Percentiles rank a stretch among this genome's conserved stretches.
phyloP scores from a whole-genome alignment of 2,113 vertebrate genomes.

The Riparia riparia region DNA sequence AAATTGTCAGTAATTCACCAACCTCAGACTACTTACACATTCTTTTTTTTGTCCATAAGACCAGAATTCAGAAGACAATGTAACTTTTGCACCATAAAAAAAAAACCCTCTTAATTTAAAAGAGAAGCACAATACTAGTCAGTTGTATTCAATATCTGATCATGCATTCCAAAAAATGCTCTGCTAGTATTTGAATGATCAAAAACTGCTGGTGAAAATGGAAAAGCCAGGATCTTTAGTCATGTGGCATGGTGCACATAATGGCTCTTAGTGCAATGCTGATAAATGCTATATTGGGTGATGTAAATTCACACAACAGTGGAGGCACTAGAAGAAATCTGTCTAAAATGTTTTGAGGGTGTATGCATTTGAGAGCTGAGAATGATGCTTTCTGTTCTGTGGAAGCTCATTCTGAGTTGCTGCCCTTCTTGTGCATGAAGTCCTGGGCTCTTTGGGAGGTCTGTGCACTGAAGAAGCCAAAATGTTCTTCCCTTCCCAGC shows the following conservation, averaged over 20 bases:
- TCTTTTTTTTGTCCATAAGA: not conserved
- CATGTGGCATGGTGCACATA: not conserved
- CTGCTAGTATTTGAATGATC: not conserved
- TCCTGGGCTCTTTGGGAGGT: not conserved
- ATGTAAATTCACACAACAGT: not conserved
- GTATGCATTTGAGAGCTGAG: not conserved
- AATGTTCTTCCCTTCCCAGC: not conserved
- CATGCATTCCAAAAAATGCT: not conserved
- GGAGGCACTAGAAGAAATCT: not conserved
- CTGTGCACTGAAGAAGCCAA: not conserved
- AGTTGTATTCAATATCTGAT: not conserved
- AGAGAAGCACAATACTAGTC: not conserved
- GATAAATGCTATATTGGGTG: not conserved
- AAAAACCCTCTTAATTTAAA: not conserved
- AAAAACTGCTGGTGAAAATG: not conserved
- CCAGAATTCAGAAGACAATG: not conserved
- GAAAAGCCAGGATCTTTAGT: not conserved
- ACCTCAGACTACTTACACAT: not conserved
- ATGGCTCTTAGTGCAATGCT: not conserved
- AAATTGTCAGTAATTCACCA: not conserved
- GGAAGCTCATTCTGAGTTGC: not conserved
- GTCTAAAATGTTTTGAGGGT: not conserved
- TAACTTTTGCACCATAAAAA: not conserved
- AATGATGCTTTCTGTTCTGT: not conserved
- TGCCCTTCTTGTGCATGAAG: not conserved